Percentiles rank a stretch among this genome's conserved stretches.
These are phyloP conservation scores for Muscicapa striata DNA, from an alignment of 2,797 vertebrate genomes.

Conservation along the genomic window DNA sequence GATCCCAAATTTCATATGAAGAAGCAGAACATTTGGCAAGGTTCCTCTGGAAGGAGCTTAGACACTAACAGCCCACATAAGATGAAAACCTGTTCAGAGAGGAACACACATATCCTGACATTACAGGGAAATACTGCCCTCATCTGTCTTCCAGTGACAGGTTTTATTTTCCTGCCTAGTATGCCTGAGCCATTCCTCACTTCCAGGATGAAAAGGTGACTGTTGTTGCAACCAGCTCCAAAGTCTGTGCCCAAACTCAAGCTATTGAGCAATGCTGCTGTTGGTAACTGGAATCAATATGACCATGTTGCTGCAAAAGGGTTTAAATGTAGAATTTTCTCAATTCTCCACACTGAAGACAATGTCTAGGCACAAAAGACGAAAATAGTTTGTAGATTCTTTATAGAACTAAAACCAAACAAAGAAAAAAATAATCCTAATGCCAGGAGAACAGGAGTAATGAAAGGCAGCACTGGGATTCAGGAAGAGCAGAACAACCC, in stretches of 20 bases:
- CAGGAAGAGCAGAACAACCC: not conserved
- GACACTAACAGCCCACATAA: not conserved
- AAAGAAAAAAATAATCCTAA: not conserved
- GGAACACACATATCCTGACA: not conserved
- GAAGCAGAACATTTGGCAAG: not conserved
- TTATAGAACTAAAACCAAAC: not conserved
- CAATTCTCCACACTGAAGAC: not conserved
- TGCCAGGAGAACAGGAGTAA: not conserved
- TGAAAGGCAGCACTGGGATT: not conserved
- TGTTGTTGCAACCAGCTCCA: not conserved
- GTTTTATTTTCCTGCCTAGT: slow-evolving; percentile 4
- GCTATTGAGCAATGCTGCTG: not conserved
- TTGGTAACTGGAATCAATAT: not conserved
- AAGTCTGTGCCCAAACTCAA: not conserved
- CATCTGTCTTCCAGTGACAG: slow-evolving; percentile 18
- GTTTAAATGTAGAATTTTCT: not conserved
- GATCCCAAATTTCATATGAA: not conserved
- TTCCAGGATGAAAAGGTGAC: not conserved
- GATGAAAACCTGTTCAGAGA: not conserved
- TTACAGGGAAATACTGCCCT: slow-evolving; percentile 47
- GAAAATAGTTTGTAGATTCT: not conserved
- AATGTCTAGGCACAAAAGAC: not conserved
- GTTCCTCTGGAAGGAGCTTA: not conserved
- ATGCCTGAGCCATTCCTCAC: not conserved
- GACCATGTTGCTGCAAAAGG: not conserved